Conservation (phyloP, 1,140 invertebrate genomes). For the Pogonomyrmex barbatus region DNA sequence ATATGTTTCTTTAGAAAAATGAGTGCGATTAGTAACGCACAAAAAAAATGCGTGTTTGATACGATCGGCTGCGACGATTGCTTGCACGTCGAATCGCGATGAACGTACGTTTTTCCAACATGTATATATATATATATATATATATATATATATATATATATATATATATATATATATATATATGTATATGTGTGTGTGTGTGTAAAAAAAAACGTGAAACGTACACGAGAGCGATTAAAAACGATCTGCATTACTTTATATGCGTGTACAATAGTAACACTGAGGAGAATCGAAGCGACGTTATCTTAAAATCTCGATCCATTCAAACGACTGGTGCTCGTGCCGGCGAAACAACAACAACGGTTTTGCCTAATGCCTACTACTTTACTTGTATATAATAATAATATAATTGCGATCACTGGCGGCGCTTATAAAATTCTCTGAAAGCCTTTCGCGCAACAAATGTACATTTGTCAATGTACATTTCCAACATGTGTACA, state of each 20-base stretch:
- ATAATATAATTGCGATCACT: conserved; percentile 42
- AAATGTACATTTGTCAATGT: no score
- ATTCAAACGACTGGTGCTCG: conserved; percentile 48
- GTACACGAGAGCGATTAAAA: conserved; percentile 37
- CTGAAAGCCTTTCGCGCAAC: conserved; percentile 71
- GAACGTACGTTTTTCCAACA: not conserved
- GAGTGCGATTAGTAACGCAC: not conserved
- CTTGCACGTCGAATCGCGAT: conserved; percentile 19
- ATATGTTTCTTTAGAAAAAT: not conserved
- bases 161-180: not conserved
- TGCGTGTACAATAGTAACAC: conserved; percentile 7
- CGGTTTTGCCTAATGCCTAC: conserved; percentile 44
- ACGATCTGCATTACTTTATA: conserved; percentile 41
- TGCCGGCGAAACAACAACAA: conserved; percentile 54
- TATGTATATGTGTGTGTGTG: no score
- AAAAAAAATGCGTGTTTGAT: conserved; percentile 3
- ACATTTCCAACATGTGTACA: no score
- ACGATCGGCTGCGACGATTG: conserved; percentile 8
- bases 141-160: not conserved
- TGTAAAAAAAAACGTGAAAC: no score
- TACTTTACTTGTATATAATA: conserved; percentile 41
- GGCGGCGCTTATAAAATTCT: conserved; percentile 73
- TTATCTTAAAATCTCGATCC: conserved; percentile 50
- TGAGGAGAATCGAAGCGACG: conserved; percentile 47
- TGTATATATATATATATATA: not conserved